phyloP scores from a whole-genome alignment of 2,797 vertebrate genomes.

The Enteromius paludinosus region DNA sequence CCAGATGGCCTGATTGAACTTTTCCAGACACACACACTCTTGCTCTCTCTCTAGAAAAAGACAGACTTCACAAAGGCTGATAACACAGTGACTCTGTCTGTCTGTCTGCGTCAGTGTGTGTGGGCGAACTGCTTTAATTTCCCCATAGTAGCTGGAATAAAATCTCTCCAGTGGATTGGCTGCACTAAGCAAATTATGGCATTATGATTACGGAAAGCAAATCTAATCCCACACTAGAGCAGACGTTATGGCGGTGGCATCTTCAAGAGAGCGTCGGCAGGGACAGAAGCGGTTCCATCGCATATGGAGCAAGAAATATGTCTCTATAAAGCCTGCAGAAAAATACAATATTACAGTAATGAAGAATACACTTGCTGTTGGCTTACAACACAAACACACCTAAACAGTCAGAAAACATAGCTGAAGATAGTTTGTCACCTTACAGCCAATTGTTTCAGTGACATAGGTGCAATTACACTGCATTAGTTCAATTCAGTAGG shows the following conservation, averaged over 20 bases:
- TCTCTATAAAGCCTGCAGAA: constrained; percentile 48
- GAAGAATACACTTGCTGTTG: not conserved
- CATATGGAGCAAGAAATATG: constrained; percentile 29
- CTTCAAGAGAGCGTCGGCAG: constrained; percentile 34
- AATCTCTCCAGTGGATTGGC: constrained; percentile 67
- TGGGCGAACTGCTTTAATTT: constrained; percentile 70
- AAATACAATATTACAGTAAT: not conserved
- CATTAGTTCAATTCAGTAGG: not conserved
- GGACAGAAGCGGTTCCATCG: not conserved
- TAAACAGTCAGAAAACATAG: not conserved
- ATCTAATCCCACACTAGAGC: constrained; percentile 70
- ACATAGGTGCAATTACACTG: not conserved
- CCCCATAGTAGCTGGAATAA: constrained; percentile 71
- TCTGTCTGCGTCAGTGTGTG: constrained; percentile 39
- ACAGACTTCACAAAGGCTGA: constrained; percentile 20
- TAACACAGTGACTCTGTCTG: constrained; percentile 15
- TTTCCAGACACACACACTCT: constrained; percentile 17
- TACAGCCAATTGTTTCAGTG: not conserved
- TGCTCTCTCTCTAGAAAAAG: constrained; percentile 27
- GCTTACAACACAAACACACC: not conserved
- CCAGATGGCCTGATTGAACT: constrained; percentile 19
- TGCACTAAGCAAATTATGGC: constrained; percentile 71
- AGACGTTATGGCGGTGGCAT: constrained; percentile 54
- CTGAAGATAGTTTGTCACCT: not conserved
- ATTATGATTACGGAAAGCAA: constrained; percentile 73